A percentile compares a stretch with the other conserved stretches of the same genome.
Conservation (phyloP, 2,888 invertebrate species). For the Microdon myrmicae region DNA sequence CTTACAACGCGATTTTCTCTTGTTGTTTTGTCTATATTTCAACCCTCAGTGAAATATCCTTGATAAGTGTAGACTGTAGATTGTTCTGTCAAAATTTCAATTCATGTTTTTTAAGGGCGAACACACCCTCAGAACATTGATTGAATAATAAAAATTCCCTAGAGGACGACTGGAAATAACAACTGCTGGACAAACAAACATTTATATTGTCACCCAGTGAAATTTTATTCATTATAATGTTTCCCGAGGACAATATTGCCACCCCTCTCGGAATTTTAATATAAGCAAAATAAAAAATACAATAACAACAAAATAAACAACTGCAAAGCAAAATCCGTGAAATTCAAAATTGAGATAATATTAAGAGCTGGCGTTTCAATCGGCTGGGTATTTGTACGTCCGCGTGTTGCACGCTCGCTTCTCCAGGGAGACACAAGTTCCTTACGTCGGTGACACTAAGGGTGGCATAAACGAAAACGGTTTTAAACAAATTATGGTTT, state of each 20-base stretch:
- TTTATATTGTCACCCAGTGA: slow-evolving; percentile 28
- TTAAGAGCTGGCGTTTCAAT: slow-evolving; percentile 11
- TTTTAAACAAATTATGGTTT: slow-evolving; percentile 52
- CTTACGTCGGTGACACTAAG: slow-evolving; percentile 4
- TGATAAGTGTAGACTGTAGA: slow-evolving; percentile 29
- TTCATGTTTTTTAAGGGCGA: slow-evolving; percentile 17
- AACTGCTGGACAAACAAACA: slow-evolving; percentile 48
- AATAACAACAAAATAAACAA: slow-evolving; percentile 5
- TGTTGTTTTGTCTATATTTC: slow-evolving; percentile 25
- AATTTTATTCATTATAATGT: slow-evolving; percentile 27
- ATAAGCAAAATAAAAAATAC: slow-evolving; percentile 4
- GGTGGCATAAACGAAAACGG: slow-evolving; percentile 21
- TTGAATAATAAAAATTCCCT: slow-evolving; percentile 22
- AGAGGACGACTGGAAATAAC: slow-evolving; percentile 9
- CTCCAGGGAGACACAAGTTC: background rate
- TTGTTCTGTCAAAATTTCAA: slow-evolving; percentile 31
- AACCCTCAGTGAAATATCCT: slow-evolving; percentile 31
- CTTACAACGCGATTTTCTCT: slow-evolving; percentile 7
- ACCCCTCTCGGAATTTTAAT: slow-evolving; percentile 16
- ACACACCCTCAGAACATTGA: slow-evolving; percentile 26
- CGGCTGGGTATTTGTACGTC: background rate
- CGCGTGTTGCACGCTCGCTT: slow-evolving; percentile 3
- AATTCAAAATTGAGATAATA: slow-evolving; percentile 47
- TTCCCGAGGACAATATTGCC: background rate
- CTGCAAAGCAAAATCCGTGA: slow-evolving; percentile 24